A percentile compares a stretch with the other conserved stretches of the same genome.
These are phyloP conservation scores for Labia minor DNA, from an alignment of 2,888 invertebrate species.

Conservation along the genomic window DNA sequence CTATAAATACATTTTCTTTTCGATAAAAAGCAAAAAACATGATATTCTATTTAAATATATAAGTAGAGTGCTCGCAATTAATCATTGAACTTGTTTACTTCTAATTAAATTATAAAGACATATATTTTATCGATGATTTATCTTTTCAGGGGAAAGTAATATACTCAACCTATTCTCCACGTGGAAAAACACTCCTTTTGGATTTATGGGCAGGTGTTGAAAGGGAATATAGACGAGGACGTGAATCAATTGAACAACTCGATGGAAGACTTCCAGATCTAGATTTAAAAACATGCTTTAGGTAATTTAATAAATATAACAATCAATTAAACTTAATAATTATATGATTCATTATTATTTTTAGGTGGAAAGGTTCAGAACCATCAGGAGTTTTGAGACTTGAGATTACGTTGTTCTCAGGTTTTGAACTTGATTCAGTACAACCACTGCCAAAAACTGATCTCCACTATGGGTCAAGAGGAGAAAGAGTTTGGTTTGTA, in stretches of 20 bases:
- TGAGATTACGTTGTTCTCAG: conserved; percentile 52
- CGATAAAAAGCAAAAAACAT: too few relatives aligned
- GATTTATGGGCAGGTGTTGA: conserved; percentile 53
- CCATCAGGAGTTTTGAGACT: conserved; percentile 51
- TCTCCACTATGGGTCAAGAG: conserved; percentile 48
- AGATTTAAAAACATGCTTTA: conserved; percentile 52
- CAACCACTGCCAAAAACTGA: conserved; percentile 47
- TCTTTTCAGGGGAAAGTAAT: conserved; percentile 46
- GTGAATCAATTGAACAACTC: conserved; percentile 51
- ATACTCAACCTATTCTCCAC: conserved; percentile 51
- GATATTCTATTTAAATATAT: too few relatives aligned
- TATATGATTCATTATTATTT: conserved; percentile 24
- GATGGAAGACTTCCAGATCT: conserved; percentile 54
- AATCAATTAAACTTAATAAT: not conserved
- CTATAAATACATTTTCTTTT: too few relatives aligned
- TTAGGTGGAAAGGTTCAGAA: conserved; percentile 49
- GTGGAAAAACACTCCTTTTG: conserved; percentile 45
- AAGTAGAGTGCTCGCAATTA: too few relatives aligned
- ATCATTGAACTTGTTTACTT: too few relatives aligned
- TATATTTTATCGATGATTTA: too few relatives aligned
- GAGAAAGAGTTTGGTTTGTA: conserved; percentile 53
- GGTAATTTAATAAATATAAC: too few relatives aligned
- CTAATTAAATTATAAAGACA: too few relatives aligned
- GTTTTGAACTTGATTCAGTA: conserved; percentile 48
- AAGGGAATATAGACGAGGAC: conserved; percentile 50